phyloP scores from a whole-genome alignment of 1,140 invertebrate species.

The Himalopsyche phryganea region DNA sequence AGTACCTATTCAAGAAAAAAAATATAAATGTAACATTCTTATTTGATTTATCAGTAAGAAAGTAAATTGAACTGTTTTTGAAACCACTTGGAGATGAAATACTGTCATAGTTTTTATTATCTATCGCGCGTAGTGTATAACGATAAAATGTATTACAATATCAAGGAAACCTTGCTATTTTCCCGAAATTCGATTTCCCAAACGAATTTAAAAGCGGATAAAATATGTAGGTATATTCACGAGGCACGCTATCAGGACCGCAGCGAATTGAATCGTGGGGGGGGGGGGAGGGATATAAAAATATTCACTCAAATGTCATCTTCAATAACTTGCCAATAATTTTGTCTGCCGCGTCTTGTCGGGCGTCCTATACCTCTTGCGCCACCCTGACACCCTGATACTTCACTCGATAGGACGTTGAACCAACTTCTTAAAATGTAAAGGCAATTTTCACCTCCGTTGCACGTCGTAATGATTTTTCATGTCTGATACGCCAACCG shows the following conservation, averaged over 20 bases:
- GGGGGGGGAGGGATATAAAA: background rate
- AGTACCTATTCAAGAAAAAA: no score
- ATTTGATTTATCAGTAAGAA: no score
- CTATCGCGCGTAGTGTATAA: no score
- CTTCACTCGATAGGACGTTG: constrained; percentile 9
- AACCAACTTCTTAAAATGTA: constrained; percentile 30
- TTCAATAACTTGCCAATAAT: constrained; percentile 32
- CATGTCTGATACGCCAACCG: constrained; percentile 18
- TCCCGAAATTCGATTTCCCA: constrained; percentile 4
- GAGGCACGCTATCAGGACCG: background rate
- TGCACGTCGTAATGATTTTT: constrained; percentile 33
- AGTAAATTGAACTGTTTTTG: no score
- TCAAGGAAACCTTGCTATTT: no score
- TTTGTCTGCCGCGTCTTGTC: background rate
- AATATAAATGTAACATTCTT: no score
- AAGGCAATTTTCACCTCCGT: constrained; percentile 34
- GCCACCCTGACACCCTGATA: constrained; percentile 4
- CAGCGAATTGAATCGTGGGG: background rate
- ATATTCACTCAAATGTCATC: constrained; percentile 21
- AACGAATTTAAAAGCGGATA: background rate
- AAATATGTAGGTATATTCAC: background rate
- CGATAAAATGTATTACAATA: no score
- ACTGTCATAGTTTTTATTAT: no score
- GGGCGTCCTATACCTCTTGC: no score
- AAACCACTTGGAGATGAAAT: no score